Conservation (phyloP, 1,140 invertebrate genomes). For the Pomacea maculata region DNA sequence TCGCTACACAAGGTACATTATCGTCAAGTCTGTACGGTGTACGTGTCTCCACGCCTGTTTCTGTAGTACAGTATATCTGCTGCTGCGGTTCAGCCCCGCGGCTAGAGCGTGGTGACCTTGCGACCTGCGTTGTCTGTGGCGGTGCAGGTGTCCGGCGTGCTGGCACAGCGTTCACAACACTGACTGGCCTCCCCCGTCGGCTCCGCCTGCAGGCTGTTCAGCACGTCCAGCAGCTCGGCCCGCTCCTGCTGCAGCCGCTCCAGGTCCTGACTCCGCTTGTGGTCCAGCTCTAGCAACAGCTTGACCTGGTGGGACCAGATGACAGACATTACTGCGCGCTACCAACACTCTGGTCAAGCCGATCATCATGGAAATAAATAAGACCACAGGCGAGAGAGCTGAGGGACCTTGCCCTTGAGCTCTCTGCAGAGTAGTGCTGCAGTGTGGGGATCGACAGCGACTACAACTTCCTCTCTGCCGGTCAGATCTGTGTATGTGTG, state of each 20-base stretch:
- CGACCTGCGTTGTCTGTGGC: background rate
- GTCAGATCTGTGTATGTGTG: too few species aligned
- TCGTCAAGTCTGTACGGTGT: background rate
- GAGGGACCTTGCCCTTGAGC: background rate
- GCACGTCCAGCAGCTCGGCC: constrained; percentile 45
- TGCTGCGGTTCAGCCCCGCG: constrained; percentile 18
- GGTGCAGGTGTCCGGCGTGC: constrained; percentile 1
- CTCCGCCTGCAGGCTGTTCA: constrained; percentile 26
- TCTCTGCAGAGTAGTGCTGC: background rate
- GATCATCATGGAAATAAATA: background rate
- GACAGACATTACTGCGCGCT: background rate
- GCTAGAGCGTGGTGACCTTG: constrained; percentile 22
- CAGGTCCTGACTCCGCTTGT: constrained; percentile 43
- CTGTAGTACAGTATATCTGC: background rate
- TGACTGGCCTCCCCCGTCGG: background rate
- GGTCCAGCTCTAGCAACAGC: constrained; percentile 47
- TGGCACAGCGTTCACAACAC: constrained; percentile 2
- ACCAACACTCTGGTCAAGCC: background rate
- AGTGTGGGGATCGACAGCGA: background rate
- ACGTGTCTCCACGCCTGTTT: too few species aligned
- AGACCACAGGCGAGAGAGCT: background rate
- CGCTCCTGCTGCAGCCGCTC: constrained; percentile 51
- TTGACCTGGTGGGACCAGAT: constrained; percentile 27
- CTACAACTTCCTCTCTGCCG: background rate
- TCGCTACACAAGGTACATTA: background rate